Base-by-base conservation (phyloP, 2,113 vertebrate species). In the Cranoglanis bouderius region DNA sequence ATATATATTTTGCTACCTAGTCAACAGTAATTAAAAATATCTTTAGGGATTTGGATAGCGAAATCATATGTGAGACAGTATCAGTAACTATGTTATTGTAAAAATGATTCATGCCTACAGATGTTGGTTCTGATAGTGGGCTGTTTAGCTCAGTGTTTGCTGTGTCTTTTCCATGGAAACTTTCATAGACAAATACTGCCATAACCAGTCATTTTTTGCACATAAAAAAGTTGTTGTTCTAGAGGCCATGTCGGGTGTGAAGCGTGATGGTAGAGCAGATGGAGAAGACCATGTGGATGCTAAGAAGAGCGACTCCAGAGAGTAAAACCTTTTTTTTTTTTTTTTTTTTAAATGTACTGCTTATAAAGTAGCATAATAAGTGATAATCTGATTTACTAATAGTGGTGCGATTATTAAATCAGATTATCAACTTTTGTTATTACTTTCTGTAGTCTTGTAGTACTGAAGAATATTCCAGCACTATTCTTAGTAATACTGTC, bases 281-380 rank as follows among this genome's bases (percentile, higher is more conserved):
- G 19, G 18, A 65, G 86, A 77, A 59, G 90, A 91, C 67, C 3
- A 18, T 18, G 63, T 91, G 74, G 90, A 91, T 77, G 86, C 88
- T n/a, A 88, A 83, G 59, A 57, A 26, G 12, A 21, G 8, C 9
- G 29, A 70, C 3, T 35, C 12, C 19, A 63, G 75, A 78, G 16
- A 49, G 90, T 91, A 87, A 86, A 82, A 35, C 10, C 24, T 83
- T 83, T 70, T 19, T 38, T 72, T 72, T n/a, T 65, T n/a, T n/a
- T n/a, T n/a, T n/a, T n/a, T n/a, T n/a, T n/a, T n/a, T n/a, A n/a
- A 10, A 2, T 24, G 21, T 35, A 18, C 32, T 38, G 35, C 14
- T 75, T 43, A 46, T 51, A 43, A 75, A 26, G 35, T 21, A 46
- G 1, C 2, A 77, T 46, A 46, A 77, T 46, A 46, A 29, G 13